Evolutionary conservation across 1,140 invertebrate genomes (phyloP).

Genomic region (Uloborus diversus): DNA sequence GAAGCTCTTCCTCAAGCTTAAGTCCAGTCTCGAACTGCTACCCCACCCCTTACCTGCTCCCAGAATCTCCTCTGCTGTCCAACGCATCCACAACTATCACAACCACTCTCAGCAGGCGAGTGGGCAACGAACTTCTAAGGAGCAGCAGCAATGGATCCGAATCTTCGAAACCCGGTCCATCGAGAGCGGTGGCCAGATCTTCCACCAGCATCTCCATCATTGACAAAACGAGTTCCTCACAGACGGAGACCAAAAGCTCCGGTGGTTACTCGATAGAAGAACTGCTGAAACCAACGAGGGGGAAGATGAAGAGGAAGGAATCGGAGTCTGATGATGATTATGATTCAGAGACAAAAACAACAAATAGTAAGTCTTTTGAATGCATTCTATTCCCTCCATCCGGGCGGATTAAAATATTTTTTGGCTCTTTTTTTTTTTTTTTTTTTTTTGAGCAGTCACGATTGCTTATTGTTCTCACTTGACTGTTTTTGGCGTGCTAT

Average conservation of each 20-base stretch:
- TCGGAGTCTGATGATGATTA: slow-evolving; percentile 2
- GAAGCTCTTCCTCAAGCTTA: background rate
- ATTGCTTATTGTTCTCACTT: too few relatives aligned
- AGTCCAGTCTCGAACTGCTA: background rate
- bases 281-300: slow-evolving; percentile 6
- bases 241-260: background rate
- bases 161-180: background rate
- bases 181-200: background rate
- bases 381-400: too few relatives aligned
- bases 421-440: too few relatives aligned
- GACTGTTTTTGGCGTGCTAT: too few relatives aligned
- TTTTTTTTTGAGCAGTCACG: too few relatives aligned
- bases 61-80: background rate
- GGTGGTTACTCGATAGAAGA: slow-evolving; percentile 34
- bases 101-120: background rate
- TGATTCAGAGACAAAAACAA: background rate
- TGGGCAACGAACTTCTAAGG: background rate
- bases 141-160: background rate
- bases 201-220: background rate
- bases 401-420: too few relatives aligned
- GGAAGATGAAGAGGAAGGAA: background rate
- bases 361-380: background rate
- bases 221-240: background rate
- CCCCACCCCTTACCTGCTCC: background rate
- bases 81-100: background rate